Evolutionary conservation across 2,888 invertebrate species (phyloP).

Genomic region (Cheilosia scutellata): DNA sequence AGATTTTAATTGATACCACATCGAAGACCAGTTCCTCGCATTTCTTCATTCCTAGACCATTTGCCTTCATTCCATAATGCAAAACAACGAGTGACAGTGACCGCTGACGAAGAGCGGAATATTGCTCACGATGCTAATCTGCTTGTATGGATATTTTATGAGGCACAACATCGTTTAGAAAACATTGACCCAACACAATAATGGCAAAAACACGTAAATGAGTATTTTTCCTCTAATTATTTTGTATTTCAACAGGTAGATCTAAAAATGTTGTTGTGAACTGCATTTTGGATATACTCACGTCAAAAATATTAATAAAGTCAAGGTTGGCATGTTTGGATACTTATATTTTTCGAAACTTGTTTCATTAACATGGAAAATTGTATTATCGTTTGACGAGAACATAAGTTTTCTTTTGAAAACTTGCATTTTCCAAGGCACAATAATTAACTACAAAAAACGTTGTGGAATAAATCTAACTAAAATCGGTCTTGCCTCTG

Average conservation of each 20-base stretch:
- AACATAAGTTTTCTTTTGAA: not conserved
- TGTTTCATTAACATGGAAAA: not conserved
- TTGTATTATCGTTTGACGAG: slow-evolving; percentile 10
- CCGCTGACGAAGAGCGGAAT: not conserved
- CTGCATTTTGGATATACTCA: not conserved
- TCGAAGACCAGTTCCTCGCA: slow-evolving; percentile 35
- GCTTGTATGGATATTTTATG: slow-evolving; percentile 17
- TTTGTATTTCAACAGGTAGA: not conserved
- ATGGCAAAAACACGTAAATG: slow-evolving; percentile 3
- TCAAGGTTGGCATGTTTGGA: slow-evolving; percentile 7
- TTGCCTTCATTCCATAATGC: slow-evolving; percentile 10
- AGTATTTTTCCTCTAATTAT: not conserved
- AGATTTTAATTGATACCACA: slow-evolving; percentile 40
- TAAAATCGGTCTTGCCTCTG: not conserved
- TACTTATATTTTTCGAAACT: not conserved
- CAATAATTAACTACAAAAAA: too few species aligned
- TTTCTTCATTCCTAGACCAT: not conserved
- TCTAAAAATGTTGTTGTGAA: not conserved
- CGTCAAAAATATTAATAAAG: not conserved
- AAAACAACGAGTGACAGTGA: slow-evolving; percentile 10
- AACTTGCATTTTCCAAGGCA: not conserved
- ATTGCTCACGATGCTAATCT: not conserved
- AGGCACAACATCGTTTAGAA: slow-evolving; percentile 25
- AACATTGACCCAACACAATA: slow-evolving; percentile 38
- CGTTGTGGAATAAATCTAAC: not conserved